Base-by-base conservation (phyloP, 2,797 vertebrate genomes). In the Bovichtus diacanthus region DNA sequence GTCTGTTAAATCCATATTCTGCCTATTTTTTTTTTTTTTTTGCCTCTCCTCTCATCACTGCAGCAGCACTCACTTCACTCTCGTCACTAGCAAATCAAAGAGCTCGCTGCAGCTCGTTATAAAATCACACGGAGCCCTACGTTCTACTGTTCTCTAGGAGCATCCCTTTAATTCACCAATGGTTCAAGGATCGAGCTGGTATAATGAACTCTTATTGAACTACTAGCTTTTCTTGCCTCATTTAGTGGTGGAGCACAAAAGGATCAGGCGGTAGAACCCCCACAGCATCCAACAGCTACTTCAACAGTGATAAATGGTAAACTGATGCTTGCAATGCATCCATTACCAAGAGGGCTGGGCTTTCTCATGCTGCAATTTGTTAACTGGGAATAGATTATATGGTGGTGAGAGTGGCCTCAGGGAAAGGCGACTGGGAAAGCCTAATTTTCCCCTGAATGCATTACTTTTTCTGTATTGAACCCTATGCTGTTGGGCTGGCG, bases 271-370 rank as follows among this genome's bases (percentile, higher is more conserved):
- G 18, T 54, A 66, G 76, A 70, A 77, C 47, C 78, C 74, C 51
- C 62, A 15, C 19, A 78, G 36, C 53, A 64, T 49, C 73, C 76
- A 41, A 21, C 76, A 82, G 63, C 74, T 69, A 23, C 66, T 58
- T 82, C 34, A 34, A 43, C 27, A 47, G 43, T 78, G 74, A 91
- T 92, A 84, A 76, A 77, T 88, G 55, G 87, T 85, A 88, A 89
- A 87, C 70, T 61, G 83, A 89, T 81, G 55, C 78, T 75, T 68
- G 61, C 50, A 65, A 21, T 65, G 70, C 72, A 87, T 88, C 83
- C 76, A 85, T 88, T 89, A 87, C 69, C 49, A 60, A 68, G 70
- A 55, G 60, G 68, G 67, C 23, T 6, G 21, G 70, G 76, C 59
- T 71, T 80, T 50, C 70, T 84, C 29, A 6, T 67, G 9, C 44